Base-by-base conservation (phyloP, 2,113 vertebrate genomes). In the Edolisoma coerulescens region DNA sequence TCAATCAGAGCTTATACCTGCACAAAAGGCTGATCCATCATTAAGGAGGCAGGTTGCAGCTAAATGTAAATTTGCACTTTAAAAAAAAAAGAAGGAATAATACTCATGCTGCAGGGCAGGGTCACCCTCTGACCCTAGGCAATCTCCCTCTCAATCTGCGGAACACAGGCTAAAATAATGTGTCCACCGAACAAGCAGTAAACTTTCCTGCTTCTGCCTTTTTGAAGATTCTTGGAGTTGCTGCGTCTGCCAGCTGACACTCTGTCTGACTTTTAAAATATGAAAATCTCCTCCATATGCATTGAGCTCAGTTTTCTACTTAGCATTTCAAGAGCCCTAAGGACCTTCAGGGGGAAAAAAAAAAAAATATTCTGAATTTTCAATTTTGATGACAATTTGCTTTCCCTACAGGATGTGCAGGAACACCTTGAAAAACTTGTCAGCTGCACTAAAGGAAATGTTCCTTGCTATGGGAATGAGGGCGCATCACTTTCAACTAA, bases 311-410 rank as follows among this genome's bases (percentile, higher is more conserved):
- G 95, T 93, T 96, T 94, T 95, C 95, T 97, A 45, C 85, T 98
- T 97, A 97, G 95, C 97, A 98, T 96, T 98, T 98, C 96, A 98
- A 98, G 96, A 97, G 89, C 63, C 95, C 92, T 94, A 92, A 92
- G 92, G 94, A 96, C 96, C 94, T 98, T 97, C 95, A 82, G 97
- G 97, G 95, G 9, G 23, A 77, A 78, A 79, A 65, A 64, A 89
- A 90, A 32, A 20, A 37, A 2, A 44, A 86, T 92, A 97, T 96
- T 96, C 94, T 93, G 95, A 84, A 95, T 96, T 97, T 96, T 97
- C 91, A 94, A 95, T 97, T 97, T 96, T 96, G 96, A 97, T 96
- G 93, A 98, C 90, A 91, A 84, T 97, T 97, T 98, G 80, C 95
- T 97, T 97, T 97, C 67, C 89, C 88, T 89, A 84, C 57, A 95